Percentiles rank a stretch among this genome's conserved stretches.
Evolutionary conservation across 2,797 vertebrate genomes (phyloP).

Genomic region (Intellagama lesueurii): DNA sequence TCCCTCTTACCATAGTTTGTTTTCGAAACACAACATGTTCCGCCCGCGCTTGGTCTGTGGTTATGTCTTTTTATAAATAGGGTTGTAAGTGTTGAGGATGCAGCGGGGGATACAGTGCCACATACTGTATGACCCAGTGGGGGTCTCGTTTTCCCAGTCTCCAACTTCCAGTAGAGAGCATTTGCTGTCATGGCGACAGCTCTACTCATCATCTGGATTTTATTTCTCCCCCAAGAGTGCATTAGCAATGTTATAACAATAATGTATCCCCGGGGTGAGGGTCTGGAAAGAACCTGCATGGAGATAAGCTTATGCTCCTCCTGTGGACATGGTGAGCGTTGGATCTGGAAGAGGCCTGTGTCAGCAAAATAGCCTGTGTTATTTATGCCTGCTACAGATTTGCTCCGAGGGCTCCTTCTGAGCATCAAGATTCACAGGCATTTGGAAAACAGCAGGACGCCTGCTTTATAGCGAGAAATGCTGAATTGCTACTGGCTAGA

Average conservation of each 20-base stretch:
- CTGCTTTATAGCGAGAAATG: not conserved
- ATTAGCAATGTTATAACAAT: constrained; percentile 45
- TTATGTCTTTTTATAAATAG: constrained; percentile 40
- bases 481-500: not conserved
- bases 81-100: not conserved
- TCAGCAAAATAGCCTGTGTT: constrained; percentile 44
- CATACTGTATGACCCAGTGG: constrained; percentile 15
- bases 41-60: constrained; percentile 16
- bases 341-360: constrained; percentile 25
- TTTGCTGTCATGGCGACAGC: constrained; percentile 53
- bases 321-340: constrained; percentile 9
- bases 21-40: not conserved
- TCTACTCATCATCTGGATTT: constrained; percentile 55
- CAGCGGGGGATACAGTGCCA: constrained; percentile 37
- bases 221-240: constrained; percentile 31
- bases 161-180: constrained; percentile 27
- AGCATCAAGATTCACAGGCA: not conserved
- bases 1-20: not conserved
- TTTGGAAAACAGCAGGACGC: constrained; percentile 1
- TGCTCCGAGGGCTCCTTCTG: not conserved
- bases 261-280: constrained; percentile 38
- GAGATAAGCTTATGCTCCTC: constrained; percentile 55
- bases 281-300: constrained; percentile 4
- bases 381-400: constrained; percentile 32
- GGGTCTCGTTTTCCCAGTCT: not conserved